Evolutionary conservation across 2,797 vertebrate species (phyloP), one percentile per base, ranked within the genome.

Genomic region (Anabas testudineus): DNA sequence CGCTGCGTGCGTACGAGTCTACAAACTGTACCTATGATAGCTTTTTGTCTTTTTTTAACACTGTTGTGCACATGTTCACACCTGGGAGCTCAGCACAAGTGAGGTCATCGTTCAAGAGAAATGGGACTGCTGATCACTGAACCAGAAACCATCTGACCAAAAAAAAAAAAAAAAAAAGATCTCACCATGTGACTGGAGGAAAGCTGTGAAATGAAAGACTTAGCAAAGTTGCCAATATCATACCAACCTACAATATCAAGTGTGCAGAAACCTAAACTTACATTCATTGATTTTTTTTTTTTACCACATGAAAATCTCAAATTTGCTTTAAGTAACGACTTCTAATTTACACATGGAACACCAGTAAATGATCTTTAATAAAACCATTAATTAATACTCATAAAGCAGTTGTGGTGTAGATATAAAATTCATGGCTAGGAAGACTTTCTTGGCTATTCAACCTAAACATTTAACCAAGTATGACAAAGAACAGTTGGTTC

Each of bases 101-200:
- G 30, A 7, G 52, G 7, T 52, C 1, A 8, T 30, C 24, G 73
- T 70, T 62, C 28, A 53, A 48, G 49, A 56, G 65, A 2, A 0
- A 48, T 28, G 15, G 9, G 26, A 4, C 18, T 6, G 37, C 54
- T 47, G 51, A 67, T 61, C 4, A 62, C n/a, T 42, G 1, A 73
- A 52, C 37, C 32, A 21, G 46, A 49, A 72, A 81, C 14, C 14
- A 62, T 34, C 32, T 47, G 54, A 12, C 36, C 14, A 28, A 53
- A 71, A 55, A 55, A 57, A 59, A 10, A 0, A 43, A 28, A 53
- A 71, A 55, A 55, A 57, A 59, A 10, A 0, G 43, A 28, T 41
- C 18, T 4, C 18, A 54, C 30, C 10, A 36, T 16, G n/a, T 14
- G 21, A 24, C 18, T 30, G 10, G 1, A 16, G 43, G 30, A 47